Base-by-base conservation (phyloP, 2,797 vertebrate species). In the Sebastes nivosus region DNA sequence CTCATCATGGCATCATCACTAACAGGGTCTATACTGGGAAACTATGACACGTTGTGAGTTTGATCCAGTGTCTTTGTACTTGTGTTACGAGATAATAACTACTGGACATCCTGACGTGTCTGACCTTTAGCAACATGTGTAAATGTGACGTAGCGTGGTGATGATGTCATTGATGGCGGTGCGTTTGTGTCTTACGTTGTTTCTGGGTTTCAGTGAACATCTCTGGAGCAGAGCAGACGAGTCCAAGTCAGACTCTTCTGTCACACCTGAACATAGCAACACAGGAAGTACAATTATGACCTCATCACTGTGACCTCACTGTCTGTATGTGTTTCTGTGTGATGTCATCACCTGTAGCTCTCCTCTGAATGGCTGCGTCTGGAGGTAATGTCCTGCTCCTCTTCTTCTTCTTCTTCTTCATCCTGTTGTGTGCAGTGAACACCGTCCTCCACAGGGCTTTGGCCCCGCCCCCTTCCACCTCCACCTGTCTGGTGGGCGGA, bases 161-260 rank as follows among this genome's bases (percentile, higher is more conserved):
- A 50, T 50, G 60, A 63, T 63, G 60, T 34, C 60, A n/a, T 18
- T 61, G 30, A 34, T 5, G 20, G 11, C 20, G 59, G 20, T 22
- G 59, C 22, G 20, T 16, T 12, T 10, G 42, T 7, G 5, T 77
- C 87, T 92, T 93, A 99, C 98, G 84, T 98, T 97, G 89, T 95
- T 91, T 83, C 90, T 95, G 67, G 96, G 96, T 72, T 92, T 96
- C 91, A 97, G 95, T 1, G 97, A 98, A 81, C 96, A 96, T 18
- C 95, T 95, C 67, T 98, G 97, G 12, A 98, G 92, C 67, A 98
- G 71, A 3, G 96, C 96, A 0, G 96, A 95, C 0, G 97, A 98
- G 73, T 97, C 97, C 80, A 98, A 94, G 50, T 97, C 97, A 0
- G 96, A 97, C 64, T 98, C 97, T 57, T 98, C 97, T 75, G 96